Evolutionary conservation across 2,888 invertebrate species (phyloP), one percentile per base, ranked within the genome.

Genomic region (Crioceris asparagi): DNA sequence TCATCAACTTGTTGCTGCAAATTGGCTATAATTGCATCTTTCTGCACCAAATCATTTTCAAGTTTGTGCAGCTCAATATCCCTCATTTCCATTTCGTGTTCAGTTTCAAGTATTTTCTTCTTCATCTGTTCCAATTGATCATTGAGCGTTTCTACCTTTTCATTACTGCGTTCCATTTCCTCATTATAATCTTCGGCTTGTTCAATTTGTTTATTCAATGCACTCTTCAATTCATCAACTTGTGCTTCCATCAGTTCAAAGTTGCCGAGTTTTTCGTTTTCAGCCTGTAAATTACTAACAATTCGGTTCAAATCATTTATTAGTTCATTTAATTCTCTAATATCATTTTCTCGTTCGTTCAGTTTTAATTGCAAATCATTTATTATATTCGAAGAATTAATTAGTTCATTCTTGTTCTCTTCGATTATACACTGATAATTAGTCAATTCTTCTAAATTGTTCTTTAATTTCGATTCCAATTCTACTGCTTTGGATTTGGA

Each of bases 101-200:
- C 47, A 2, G 41, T 39, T 35, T 56, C 17, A 66, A 53, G 36
- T 68, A 81, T 61, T 44, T 65, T 70, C 29, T 67, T 67, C 42
- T 75, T 76, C 44, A 82, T 59, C 17, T 70, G 41, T 29, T 69
- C 66, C 3, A 73, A 58, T 44, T 69, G 61, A 7, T 57, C 57
- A 48, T 75, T 77, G 47, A 81, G 71, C 40, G 75, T 41, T 3
- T 72, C 70, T 33, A 79, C 75, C 1, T 76, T 70, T 48, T 73
- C 70, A 8, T 59, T 61, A 41, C 62, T 77, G 66, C 59, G 71
- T 4, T 63, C 47, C 41, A 74, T 66, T 62, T 74, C 72, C 48
- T 68, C 68, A 51, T 75, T 72, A 17, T 74, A 64, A 4, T 69
- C 65, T 51, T 70, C 65, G 2, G 72, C 57, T 43, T 71, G 61